phyloP scores from a whole-genome alignment of 2,888 invertebrate genomes.

The Chloromyia formosa region DNA sequence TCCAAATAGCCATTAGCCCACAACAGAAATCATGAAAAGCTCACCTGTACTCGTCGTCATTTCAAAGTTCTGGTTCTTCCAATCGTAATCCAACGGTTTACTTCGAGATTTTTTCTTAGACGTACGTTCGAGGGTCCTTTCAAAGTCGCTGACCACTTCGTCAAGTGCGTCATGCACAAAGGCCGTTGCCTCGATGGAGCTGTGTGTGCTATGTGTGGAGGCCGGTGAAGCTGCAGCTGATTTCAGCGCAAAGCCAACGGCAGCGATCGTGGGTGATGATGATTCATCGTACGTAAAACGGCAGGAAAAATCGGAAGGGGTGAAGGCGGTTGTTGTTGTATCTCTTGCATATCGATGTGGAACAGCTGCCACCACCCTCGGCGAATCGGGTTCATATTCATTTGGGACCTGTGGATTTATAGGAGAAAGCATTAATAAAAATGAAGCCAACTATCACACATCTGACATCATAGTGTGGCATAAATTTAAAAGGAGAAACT shows the following conservation, averaged over 20 bases:
- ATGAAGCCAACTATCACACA: no score
- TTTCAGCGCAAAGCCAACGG: constrained; percentile 47
- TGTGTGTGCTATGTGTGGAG: constrained; percentile 52
- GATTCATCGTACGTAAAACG: constrained; percentile 59
- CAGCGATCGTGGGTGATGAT: constrained; percentile 53
- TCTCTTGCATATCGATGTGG: constrained; percentile 34
- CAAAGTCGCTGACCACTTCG: constrained; percentile 76
- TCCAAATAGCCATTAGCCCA: not conserved
- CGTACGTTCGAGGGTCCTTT: constrained; percentile 72
- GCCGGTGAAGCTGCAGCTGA: constrained; percentile 48
- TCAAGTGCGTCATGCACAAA: constrained; percentile 65
- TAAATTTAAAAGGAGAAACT: not conserved
- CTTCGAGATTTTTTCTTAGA: constrained; percentile 56
- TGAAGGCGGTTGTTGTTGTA: constrained; percentile 41
- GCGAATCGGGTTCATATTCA: constrained; percentile 62
- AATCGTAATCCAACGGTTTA: not conserved
- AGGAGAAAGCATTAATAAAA: constrained; percentile 7
- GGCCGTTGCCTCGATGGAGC: constrained; percentile 62
- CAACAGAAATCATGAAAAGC: constrained; percentile 2
- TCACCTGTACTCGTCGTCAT: constrained; percentile 19
- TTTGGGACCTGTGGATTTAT: constrained; percentile 55
- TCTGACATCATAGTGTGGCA: no score
- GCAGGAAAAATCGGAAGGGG: constrained; percentile 51
- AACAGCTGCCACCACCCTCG: constrained; percentile 52
- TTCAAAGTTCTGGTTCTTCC: constrained; percentile 50